A percentile compares a stretch with the other conserved stretches of the same genome.
Conservation (phyloP, 2,797 vertebrate species). For the Galago senegalensis region DNA sequence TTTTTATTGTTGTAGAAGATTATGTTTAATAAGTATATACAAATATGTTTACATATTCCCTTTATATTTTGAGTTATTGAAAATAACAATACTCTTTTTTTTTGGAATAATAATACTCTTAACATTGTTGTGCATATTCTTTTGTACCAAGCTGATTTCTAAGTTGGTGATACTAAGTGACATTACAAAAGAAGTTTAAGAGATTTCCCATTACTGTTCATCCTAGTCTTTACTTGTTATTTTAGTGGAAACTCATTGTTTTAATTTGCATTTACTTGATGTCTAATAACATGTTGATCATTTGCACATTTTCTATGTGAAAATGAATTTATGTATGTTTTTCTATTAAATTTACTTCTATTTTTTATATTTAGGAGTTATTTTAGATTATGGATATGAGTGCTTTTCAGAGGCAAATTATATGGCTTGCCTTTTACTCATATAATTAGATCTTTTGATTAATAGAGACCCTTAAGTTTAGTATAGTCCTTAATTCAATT, state of each 20-base stretch:
- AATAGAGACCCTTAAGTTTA: not conserved
- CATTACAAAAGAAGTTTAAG: not conserved
- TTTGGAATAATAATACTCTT: not conserved
- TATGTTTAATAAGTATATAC: not conserved
- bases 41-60: not conserved
- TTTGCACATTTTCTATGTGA: not conserved
- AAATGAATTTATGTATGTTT: not conserved
- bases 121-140: not conserved
- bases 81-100: too few species aligned
- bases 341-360: not conserved
- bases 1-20: not conserved
- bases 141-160: not conserved
- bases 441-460: not conserved
- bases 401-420: not conserved
- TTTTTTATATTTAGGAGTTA: not conserved
- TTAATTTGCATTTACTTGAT: not conserved
- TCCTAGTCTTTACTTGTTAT: not conserved
- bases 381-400: not conserved
- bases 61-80: not conserved
- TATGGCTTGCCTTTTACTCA: not conserved
- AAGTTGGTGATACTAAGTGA: not conserved
- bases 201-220: not conserved
- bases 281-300: not conserved
- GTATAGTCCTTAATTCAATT: not conserved
- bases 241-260: not conserved